A percentile compares a stretch with the other conserved stretches of the same genome.
Conservation (phyloP, 1,140 invertebrate genomes). For the Oedothorax gibbosus region DNA sequence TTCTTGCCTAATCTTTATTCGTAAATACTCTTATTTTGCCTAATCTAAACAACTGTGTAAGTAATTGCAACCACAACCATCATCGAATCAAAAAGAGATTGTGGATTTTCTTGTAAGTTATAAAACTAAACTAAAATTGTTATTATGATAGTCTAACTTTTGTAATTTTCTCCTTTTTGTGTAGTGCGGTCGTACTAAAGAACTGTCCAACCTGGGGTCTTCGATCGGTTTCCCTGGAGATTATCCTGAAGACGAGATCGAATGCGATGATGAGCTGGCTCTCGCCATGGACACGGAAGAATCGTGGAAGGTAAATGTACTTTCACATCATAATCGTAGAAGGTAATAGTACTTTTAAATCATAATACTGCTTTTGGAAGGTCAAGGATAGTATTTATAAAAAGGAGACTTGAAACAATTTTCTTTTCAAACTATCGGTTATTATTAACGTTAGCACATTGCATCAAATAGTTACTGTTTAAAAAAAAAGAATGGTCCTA, state of each 20-base stretch:
- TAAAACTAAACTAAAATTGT: too few relatives aligned
- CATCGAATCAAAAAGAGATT: too few relatives aligned
- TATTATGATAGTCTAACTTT: not conserved
- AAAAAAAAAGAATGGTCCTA: too few relatives aligned
- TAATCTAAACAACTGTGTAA: too few relatives aligned
- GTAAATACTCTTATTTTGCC: too few relatives aligned
- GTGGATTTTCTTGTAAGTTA: too few relatives aligned
- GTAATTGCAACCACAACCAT: too few relatives aligned
- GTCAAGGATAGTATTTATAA: not conserved
- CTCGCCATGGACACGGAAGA: constrained; percentile 49
- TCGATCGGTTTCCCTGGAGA: constrained; percentile 61
- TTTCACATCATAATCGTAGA: not conserved
- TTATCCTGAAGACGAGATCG: constrained; percentile 66
- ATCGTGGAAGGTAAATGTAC: constrained; percentile 53
- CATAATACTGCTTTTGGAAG: not conserved
- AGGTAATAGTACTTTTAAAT: too few relatives aligned
- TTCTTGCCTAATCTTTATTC: too few relatives aligned
- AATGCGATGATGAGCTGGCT: constrained; percentile 65
- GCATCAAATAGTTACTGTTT: too few relatives aligned
- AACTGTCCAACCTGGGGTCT: constrained; percentile 35
- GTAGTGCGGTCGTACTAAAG: constrained; percentile 35
- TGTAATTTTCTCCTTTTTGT: not conserved
- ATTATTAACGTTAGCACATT: not conserved
- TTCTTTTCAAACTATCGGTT: not conserved
- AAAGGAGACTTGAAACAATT: not conserved